Percentiles rank a stretch among this genome's conserved stretches.
These are phyloP conservation scores for Epinephelus lanceolatus DNA, from an alignment of 2,113 vertebrate genomes.

Conservation along the genomic window DNA sequence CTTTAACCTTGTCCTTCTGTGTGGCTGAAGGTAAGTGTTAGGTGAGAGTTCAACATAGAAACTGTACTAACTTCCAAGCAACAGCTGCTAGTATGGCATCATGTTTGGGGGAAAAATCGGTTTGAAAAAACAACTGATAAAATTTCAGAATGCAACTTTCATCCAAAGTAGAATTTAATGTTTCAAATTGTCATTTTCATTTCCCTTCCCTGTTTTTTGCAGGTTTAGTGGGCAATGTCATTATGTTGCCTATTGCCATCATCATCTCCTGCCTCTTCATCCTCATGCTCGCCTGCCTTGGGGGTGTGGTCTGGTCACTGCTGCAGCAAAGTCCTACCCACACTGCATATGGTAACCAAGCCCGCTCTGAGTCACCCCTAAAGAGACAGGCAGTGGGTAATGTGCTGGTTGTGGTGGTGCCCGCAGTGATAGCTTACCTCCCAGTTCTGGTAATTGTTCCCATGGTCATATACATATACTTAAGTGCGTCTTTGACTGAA, in stretches of 20 bases:
- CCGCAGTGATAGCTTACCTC: conserved; percentile 54
- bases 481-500: rapidly evolving
- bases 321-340: conserved; percentile 60
- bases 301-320: conserved; percentile 54
- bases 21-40: conserved; percentile 21
- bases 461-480: neutral
- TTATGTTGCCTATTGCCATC: conserved; percentile 16
- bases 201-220: neutral
- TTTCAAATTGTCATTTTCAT: neutral
- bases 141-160: neutral
- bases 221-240: neutral
- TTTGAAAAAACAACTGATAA: neutral
- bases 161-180: neutral
- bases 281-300: conserved; percentile 64
- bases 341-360: neutral
- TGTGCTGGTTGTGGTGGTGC: conserved; percentile 63
- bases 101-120: neutral
- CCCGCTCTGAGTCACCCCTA: neutral
- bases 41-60: neutral
- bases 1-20: conserved; percentile 47
- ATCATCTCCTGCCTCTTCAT: conserved; percentile 61
- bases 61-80: neutral
- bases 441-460: conserved; percentile 54
- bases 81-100: neutral
- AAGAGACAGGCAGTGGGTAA: conserved; percentile 70